A percentile compares a stretch with the other conserved stretches of the same genome.
phyloP scores from a whole-genome alignment of 2,888 invertebrate genomes.

The Elgonia sp. region DNA sequence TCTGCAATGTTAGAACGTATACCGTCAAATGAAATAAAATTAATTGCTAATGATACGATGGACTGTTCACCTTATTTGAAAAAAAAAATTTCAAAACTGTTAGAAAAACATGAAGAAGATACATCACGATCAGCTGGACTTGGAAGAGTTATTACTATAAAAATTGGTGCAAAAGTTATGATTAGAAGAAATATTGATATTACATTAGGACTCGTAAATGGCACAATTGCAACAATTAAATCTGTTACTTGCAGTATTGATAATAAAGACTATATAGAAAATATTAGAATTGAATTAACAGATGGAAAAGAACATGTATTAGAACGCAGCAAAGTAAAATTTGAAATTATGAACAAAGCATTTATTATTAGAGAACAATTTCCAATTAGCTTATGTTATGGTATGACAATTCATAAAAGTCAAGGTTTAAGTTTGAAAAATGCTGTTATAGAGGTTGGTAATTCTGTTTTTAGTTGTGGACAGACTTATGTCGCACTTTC shows the following conservation, averaged over 20 bases:
- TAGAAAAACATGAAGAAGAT: constrained; percentile 74
- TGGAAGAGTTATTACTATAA: too few species aligned
- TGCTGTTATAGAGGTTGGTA: too few species aligned
- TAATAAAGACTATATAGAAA: constrained; percentile 40
- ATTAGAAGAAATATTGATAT: constrained; percentile 79
- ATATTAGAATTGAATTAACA: constrained; percentile 67
- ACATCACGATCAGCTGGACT: constrained; percentile 77
- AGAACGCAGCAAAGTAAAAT: constrained; percentile 60
- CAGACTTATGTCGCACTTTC: too few species aligned
- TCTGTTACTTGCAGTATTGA: constrained; percentile 46
- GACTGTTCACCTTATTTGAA: constrained; percentile 69
- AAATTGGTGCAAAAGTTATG: constrained; percentile 73
- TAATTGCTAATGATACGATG: constrained; percentile 18
- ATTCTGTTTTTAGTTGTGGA: constrained; percentile 28
- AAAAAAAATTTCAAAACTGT: constrained; percentile 65
- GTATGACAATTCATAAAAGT: too few species aligned
- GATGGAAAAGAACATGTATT: constrained; percentile 64
- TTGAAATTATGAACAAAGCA: too few species aligned
- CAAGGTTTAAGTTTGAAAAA: too few species aligned
- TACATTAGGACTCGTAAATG: constrained; percentile 79
- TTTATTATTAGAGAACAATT: neutral
- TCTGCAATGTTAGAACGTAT: too few species aligned
- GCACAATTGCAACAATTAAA: too few species aligned
- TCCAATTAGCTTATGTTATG: too few species aligned
- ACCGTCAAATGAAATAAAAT: too few species aligned